A percentile compares a stretch with the other conserved stretches of the same genome.
phyloP scores from a whole-genome alignment of 2,888 invertebrate genomes.

The Clepsis dumicolana region DNA sequence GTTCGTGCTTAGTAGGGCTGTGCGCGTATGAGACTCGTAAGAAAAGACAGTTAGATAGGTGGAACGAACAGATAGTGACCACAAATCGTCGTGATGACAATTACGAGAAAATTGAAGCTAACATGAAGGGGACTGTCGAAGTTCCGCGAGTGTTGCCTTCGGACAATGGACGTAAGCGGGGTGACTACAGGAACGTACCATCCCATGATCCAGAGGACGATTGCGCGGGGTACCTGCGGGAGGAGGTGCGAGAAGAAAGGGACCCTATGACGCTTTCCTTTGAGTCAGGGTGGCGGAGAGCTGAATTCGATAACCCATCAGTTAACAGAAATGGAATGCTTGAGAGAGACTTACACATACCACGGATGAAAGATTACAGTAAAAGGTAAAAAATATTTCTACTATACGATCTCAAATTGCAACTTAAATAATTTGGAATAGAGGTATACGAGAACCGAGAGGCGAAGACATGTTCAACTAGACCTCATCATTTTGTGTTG shows the following conservation, averaged over 20 bases:
- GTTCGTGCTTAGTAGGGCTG: conserved; percentile 88
- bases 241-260: conserved; percentile 62
- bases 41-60: conserved; percentile 84
- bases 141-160: conserved; percentile 66
- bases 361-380: conserved; percentile 85
- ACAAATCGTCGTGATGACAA: conserved; percentile 86
- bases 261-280: conserved; percentile 66
- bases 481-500: too few relatives aligned
- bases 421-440: neutral
- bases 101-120: conserved; percentile 93
- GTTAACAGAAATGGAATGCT: conserved; percentile 56
- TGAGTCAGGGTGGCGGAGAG: conserved; percentile 67
- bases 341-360: conserved; percentile 89
- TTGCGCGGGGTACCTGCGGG: conserved; percentile 75
- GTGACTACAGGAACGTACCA: conserved; percentile 91
- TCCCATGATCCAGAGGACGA: conserved; percentile 89
- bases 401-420: neutral
- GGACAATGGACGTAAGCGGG: conserved; percentile 85
- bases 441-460: neutral
- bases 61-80: conserved; percentile 83
- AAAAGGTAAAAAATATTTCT: conserved; percentile 84
- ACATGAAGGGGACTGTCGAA: conserved; percentile 80
- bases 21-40: conserved; percentile 89
- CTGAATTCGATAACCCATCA: conserved; percentile 63
- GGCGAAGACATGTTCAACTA: too few relatives aligned